These are phyloP conservation scores for Tetragonisca angustula DNA, from an alignment of 2,888 invertebrate genomes.

Conservation along the genomic window DNA sequence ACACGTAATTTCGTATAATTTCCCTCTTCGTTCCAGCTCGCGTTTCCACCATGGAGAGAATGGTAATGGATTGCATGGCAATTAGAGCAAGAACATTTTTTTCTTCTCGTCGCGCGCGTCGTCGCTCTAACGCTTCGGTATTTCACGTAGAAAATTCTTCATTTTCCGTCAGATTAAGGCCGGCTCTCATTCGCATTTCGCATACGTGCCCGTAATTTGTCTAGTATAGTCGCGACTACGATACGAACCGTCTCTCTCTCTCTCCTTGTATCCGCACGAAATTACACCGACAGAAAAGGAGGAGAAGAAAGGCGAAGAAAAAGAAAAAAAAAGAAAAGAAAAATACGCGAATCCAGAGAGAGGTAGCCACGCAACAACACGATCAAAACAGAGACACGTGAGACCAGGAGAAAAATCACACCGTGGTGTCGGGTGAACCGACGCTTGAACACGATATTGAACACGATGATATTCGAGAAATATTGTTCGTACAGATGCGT, in stretches of 20 bases:
- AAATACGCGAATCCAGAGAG: neutral
- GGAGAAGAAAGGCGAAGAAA: no score
- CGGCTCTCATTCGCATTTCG: constrained; percentile 15
- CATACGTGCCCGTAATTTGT: constrained; percentile 17
- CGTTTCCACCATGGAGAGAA: neutral
- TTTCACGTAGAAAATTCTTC: constrained; percentile 43
- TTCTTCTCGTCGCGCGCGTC: neutral
- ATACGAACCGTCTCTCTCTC: neutral
- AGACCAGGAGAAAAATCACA: neutral
- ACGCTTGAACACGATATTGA: neutral
- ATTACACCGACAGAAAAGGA: neutral
- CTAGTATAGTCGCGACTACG: neutral
- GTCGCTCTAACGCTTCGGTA: neutral
- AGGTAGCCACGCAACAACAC: neutral
- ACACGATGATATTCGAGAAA: neutral
- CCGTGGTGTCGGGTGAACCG: no score
- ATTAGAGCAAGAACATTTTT: constrained; percentile 23
- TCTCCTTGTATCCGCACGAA: neutral
- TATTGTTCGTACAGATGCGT: neutral
- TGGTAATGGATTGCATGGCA: constrained; percentile 16
- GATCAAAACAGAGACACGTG: neutral
- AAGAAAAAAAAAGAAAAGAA: neutral
- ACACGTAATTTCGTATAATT: constrained; percentile 3
- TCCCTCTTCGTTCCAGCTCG: neutral
- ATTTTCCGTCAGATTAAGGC: constrained; percentile 34